phyloP scores from a whole-genome alignment of 1,140 invertebrate genomes.

The Drosophila kohkoa region DNA sequence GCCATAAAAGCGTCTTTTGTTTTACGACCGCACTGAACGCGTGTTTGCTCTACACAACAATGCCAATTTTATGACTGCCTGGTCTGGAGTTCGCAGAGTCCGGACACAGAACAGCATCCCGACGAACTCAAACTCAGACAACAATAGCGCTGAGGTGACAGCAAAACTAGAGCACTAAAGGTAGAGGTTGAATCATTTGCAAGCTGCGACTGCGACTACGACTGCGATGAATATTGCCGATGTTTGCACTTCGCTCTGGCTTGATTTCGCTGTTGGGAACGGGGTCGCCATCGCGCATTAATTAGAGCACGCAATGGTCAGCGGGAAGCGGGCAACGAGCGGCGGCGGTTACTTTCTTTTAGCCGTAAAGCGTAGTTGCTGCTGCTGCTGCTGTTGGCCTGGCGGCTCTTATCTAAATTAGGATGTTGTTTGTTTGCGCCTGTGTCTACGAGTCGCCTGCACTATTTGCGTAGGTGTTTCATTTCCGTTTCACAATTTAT shows the following conservation, averaged over 20 bases:
- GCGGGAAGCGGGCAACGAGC: conserved; percentile 4
- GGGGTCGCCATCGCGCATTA: conserved; percentile 68
- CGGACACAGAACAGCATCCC: conserved; percentile 13
- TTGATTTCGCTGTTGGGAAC: conserved; percentile 43
- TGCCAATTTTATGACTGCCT: conserved; percentile 76
- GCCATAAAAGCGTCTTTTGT: conserved; percentile 83
- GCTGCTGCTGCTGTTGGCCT: conserved; percentile 24
- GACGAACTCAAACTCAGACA: conserved; percentile 10
- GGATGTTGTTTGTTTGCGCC: conserved; percentile 81
- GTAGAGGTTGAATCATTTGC: conserved; percentile 42
- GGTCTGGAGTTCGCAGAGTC: conserved; percentile 20
- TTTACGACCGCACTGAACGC: conserved; percentile 82
- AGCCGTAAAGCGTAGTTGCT: conserved; percentile 59
- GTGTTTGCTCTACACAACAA: conserved; percentile 78
- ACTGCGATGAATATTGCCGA: conserved; percentile 17
- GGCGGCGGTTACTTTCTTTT: conserved; percentile 66
- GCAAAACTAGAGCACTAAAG: conserved; percentile 64
- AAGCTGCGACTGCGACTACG: conserved; percentile 19
- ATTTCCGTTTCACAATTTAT: conserved; percentile 83
- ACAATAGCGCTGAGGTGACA: conserved; percentile 51
- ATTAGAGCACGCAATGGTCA: conserved; percentile 71
- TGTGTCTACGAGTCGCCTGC: conserved; percentile 73
- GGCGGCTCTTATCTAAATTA: conserved; percentile 82
- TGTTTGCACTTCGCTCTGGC: conserved; percentile 46
- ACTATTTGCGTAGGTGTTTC: conserved; percentile 84